These are phyloP conservation scores for Argopecten irradians DNA, from an alignment of 1,140 invertebrate genomes.

Conservation along the genomic window DNA sequence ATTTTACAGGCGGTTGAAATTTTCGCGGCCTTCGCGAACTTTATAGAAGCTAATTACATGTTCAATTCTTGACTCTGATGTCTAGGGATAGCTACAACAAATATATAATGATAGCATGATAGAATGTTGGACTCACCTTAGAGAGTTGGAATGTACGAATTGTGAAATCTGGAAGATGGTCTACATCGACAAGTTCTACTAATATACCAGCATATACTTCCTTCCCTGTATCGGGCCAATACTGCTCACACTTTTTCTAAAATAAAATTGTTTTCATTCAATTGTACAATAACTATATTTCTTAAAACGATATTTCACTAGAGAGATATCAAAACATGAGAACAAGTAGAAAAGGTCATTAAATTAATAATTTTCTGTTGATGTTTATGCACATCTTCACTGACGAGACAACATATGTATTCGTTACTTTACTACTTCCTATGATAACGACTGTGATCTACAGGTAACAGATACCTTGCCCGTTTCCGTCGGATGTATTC, in stretches of 20 bases:
- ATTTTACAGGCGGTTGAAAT: too few species aligned
- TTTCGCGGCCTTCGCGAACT: too few species aligned
- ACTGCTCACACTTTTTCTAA: slow-evolving; percentile 98
- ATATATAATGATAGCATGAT: neutral
- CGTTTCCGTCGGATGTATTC: slow-evolving; percentile 65
- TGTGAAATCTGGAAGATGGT: slow-evolving; percentile 95
- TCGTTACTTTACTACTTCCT: neutral
- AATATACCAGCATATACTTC: slow-evolving; percentile 93
- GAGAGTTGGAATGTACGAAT: slow-evolving; percentile 89
- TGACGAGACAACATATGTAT: neutral
- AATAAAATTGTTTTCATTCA: neutral
- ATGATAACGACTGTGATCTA: neutral
- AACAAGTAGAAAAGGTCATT: neutral
- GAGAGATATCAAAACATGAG: neutral
- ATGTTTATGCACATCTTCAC: neutral
- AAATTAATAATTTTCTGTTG: neutral
- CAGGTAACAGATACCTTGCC: slow-evolving; percentile 75
- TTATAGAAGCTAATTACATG: too few species aligned
- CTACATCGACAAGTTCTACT: slow-evolving; percentile 91
- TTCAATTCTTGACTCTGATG: neutral
- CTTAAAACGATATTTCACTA: neutral
- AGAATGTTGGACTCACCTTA: slow-evolving; percentile 56
- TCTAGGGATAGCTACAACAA: neutral
- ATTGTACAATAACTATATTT: neutral
- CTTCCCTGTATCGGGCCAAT: slow-evolving; percentile 96